These are phyloP conservation scores for Drosophila pseudotakahashii DNA, from an alignment of 2,888 invertebrate species.

Conservation along the genomic window DNA sequence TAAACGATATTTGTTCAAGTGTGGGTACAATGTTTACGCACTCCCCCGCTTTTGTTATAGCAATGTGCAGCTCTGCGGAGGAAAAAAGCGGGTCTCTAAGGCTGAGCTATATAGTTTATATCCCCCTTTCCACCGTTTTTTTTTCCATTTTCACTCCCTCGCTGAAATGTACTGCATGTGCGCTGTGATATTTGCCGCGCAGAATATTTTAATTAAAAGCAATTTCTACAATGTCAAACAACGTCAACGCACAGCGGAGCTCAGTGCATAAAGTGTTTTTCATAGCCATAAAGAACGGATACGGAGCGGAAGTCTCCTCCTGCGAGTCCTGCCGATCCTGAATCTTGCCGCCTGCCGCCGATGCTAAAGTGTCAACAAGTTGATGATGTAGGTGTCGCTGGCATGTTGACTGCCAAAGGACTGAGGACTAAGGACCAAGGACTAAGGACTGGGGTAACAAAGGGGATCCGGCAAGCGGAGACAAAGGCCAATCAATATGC, in stretches of 20 bases:
- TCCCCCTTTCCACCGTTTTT: neutral
- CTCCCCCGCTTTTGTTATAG: constrained; percentile 1
- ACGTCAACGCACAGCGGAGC: constrained; percentile 49
- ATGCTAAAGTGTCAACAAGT: constrained; percentile 74
- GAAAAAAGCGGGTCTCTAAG: constrained; percentile 19
- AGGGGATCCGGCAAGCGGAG: constrained; percentile 3
- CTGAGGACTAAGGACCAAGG: neutral
- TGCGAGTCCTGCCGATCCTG: constrained; percentile 4
- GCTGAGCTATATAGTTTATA: constrained; percentile 29
- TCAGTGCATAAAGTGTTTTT: constrained; percentile 55
- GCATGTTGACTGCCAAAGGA: constrained; percentile 44
- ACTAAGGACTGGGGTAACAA: neutral
- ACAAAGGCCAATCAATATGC: constrained; percentile 69
- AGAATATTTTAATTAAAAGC: constrained; percentile 69
- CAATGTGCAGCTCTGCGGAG: constrained; percentile 6
- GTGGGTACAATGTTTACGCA: constrained; percentile 16
- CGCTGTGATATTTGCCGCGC: constrained; percentile 33
- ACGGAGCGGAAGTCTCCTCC: constrained; percentile 13
- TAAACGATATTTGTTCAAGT: constrained; percentile 12
- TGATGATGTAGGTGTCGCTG: constrained; percentile 65
- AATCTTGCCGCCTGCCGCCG: constrained; percentile 23
- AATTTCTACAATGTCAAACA: constrained; percentile 70
- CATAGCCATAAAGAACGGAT: constrained; percentile 50
- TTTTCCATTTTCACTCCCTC: constrained; percentile 12
- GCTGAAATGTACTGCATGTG: constrained; percentile 33